Base-by-base conservation (phyloP, 2,113 vertebrate species). In the Seriola aureovittata region DNA sequence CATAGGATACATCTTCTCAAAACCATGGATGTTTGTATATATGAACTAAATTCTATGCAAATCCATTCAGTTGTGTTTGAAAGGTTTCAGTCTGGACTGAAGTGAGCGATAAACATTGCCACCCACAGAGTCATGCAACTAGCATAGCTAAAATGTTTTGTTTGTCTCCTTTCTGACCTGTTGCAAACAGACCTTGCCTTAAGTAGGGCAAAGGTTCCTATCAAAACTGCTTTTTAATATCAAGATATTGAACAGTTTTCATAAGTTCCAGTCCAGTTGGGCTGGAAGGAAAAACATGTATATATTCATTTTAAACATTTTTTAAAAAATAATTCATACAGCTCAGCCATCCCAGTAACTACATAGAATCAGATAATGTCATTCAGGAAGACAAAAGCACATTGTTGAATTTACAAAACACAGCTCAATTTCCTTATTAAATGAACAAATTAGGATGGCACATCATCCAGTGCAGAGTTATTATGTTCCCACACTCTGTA, bases 341-440 rank as follows among this genome's bases (percentile, higher is more conserved):
- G 62, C 71, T 66, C 69, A 75, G 19, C 29, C 32, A 68, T 65
- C 40, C 4, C 2, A n/a, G 25, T 72, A 40, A 72, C 63, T 77
- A 52, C 13, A 58, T 29, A 57, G 65, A 71, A 81, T 75, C 34
- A 81, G 66, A 72, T 81, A 75, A 50, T 58, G 36, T 57, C 75
- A 79, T 65, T 79, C 52, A 74, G 16, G 52, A 60, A 69, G 71
- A 73, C 64, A 78, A 81, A 80, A 40, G 63, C 59, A 64, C 66
- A 80, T 69, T 85, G 82, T 74, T 70, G 32, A 75, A 80, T 16
- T 19, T 54, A 70, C 40, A 80, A 85, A 87, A 81, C 65, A 82
- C 38, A 42, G 77, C 82, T 81, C 63, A 75, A 84, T 87, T 85
- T 88, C 63, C 65, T 78, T 78, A 64, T 82, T 77, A 75, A 88